Conservation (phyloP, 2,113 vertebrate species). For the Pycnonotus jocosus region DNA sequence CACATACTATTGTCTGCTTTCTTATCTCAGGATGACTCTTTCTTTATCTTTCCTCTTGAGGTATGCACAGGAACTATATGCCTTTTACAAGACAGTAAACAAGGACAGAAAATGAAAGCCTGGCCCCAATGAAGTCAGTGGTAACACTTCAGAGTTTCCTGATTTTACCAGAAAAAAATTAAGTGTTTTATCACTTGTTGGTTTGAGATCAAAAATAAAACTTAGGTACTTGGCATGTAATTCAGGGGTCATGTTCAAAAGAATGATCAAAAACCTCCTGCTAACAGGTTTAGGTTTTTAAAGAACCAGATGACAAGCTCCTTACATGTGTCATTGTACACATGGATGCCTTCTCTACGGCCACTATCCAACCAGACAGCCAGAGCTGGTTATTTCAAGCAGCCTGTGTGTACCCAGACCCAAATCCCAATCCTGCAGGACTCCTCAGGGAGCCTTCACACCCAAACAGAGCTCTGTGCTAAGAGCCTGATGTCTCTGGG, state of each 20-base stretch:
- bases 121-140: neutral
- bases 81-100: neutral
- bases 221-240: neutral
- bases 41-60: constrained; percentile 29
- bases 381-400: neutral
- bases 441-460: neutral
- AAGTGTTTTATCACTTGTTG: neutral
- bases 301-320: neutral
- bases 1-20: constrained; percentile 9
- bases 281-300: neutral
- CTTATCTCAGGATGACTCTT: constrained; percentile 16
- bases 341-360: neutral
- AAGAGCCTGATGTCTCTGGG: neutral
- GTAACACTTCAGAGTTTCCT: neutral
- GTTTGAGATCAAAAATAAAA: neutral
- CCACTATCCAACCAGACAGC: neutral
- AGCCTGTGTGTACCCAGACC: neutral
- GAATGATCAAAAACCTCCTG: neutral
- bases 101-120: constrained; percentile 18
- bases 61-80: neutral
- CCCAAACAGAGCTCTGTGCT: neutral
- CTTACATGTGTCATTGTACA: neutral
- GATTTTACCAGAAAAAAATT: neutral
- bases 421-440: neutral
- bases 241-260: neutral